Conservation (phyloP, 2,113 vertebrate genomes). For the Apaloderma vittatum region DNA sequence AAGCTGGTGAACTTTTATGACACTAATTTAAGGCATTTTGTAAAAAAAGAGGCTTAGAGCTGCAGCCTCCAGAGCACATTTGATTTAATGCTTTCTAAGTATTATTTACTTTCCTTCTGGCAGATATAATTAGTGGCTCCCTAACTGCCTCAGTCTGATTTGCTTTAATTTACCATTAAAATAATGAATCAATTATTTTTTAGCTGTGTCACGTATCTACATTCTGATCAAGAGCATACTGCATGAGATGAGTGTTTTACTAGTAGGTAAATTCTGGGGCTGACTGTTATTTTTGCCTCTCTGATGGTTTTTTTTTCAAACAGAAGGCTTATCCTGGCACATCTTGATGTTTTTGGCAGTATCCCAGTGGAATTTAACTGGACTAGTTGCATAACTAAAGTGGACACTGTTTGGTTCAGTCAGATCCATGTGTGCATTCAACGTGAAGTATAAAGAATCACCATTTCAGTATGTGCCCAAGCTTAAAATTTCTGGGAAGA, state of each 20-base stretch:
- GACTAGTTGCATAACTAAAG: conserved; percentile 5
- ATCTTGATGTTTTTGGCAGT: background rate
- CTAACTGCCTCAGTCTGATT: background rate
- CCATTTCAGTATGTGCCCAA: background rate
- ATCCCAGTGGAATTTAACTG: background rate
- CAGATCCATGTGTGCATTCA: background rate
- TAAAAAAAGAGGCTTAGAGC: background rate
- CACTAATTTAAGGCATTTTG: background rate
- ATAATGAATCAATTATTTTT: conserved; percentile 7
- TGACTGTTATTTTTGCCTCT: background rate
- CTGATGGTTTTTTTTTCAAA: background rate
- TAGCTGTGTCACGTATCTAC: background rate
- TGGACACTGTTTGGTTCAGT: background rate
- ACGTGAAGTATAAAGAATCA: background rate
- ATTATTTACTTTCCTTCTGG: conserved; percentile 44
- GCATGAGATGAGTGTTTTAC: background rate
- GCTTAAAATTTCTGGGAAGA: background rate
- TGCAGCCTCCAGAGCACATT: background rate
- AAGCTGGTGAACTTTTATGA: background rate
- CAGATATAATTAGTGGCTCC: conserved; percentile 7
- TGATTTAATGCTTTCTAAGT: conserved; percentile 41
- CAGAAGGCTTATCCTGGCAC: background rate
- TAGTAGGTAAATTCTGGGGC: background rate
- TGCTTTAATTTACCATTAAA: conserved; percentile 26
- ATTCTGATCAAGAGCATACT: background rate